Evolutionary conservation across 1,140 invertebrate species (phyloP), one percentile per base, ranked within the genome.

Genomic region (Harlomillsia oculata): DNA sequence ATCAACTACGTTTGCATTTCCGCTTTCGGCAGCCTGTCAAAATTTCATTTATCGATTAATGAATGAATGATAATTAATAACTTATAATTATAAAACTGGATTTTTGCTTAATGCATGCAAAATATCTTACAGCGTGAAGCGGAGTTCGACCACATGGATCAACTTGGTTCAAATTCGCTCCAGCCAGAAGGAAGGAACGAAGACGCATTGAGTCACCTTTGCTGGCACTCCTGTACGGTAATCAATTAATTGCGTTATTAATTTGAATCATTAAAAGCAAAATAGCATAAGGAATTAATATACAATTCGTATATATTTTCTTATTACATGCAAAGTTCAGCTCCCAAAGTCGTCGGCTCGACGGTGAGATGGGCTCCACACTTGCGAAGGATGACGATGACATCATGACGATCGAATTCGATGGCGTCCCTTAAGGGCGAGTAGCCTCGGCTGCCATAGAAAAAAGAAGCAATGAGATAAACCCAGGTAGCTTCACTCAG

Each of bases 371-470:
- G 77, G 13, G 81, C 82, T 0, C 83, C 83, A 64, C 81, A 82
- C 48, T 78, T 72, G 9, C 77, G 67, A 0, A 86, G 66, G 2
- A 80, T 18, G 37, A 75, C 70, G 30, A 83, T 80, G 29, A 83
- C 79, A 59, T 80, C 76, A 50, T 80, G 71, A 53, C 73, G 72
- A 67, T 83, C 78, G 50, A 72, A 71, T 36, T 78, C 70, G n/a
- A 84, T 74, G 1, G 83, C 82, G 56, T 81, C 77, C 18, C 76
- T 71, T 3, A 84, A 67, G 1, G 82, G 76, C 0, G 81, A 79
- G 39, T 77, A 74, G 54, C 78, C 76, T 45, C 76, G 75, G 56
- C 76, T 69, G 67, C 67, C 46, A 74, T 43, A 45, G 72, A n/a
- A n/a, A n/a, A n/a, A n/a, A 65, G 46, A 71, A 34, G 30, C 14